A percentile compares a stretch with the other conserved stretches of the same genome.
Conservation (phyloP, 37 sponge, comb jelly and placozoan genomes). For the Halichondria panicea region DNA sequence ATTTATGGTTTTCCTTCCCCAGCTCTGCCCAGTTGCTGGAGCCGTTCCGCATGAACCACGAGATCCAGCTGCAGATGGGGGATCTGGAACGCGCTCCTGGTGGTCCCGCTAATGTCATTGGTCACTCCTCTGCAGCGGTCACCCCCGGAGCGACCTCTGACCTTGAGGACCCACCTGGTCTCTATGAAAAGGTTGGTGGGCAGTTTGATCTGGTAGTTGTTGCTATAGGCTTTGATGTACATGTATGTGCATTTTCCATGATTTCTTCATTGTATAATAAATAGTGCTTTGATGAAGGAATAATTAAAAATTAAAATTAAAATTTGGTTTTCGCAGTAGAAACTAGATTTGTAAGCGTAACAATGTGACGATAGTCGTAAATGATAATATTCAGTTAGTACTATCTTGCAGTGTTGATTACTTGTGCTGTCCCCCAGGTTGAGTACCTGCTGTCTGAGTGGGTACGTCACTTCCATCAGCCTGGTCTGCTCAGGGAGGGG, state of each 20-base stretch:
- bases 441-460: slow-evolving; percentile 95
- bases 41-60: slow-evolving; percentile 68
- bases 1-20: not conserved
- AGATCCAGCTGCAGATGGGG: slow-evolving; percentile 32
- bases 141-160: slow-evolving; percentile 37
- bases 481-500: slow-evolving; percentile 80
- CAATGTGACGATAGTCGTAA: too few species aligned
- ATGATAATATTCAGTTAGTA: too few species aligned
- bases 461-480: slow-evolving; percentile 93
- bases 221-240: not conserved
- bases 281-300: not conserved
- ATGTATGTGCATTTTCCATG: not conserved
- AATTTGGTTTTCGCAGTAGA: too few species aligned
- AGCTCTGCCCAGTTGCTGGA: slow-evolving; percentile 82
- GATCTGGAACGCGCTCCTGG: slow-evolving; percentile 63
- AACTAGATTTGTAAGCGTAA: too few species aligned
- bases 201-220: not conserved
- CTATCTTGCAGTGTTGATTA: not conserved
- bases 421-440: slow-evolving; percentile 61
- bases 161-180: slow-evolving; percentile 91
- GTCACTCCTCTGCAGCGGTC: not conserved
- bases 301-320: not conserved
- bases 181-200: slow-evolving; percentile 82
- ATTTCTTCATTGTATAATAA: not conserved
- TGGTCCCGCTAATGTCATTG: slow-evolving; percentile 23